Evolutionary conservation across 2,797 vertebrate species (phyloP).

Genomic region (Acipenser ruthenus): DNA sequence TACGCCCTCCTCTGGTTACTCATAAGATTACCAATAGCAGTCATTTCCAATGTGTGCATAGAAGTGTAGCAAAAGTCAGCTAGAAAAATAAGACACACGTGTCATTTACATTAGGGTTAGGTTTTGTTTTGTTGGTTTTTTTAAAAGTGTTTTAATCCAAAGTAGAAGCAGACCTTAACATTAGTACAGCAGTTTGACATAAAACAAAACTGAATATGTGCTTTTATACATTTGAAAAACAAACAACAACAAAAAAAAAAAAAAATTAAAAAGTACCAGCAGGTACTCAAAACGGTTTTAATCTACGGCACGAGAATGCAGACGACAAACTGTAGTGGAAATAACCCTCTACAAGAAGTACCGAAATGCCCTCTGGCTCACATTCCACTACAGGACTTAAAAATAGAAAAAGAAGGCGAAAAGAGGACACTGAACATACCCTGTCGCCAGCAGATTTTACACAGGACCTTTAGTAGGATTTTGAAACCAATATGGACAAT

Average conservation of each 20-base stretch:
- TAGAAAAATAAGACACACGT: background rate
- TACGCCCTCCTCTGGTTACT: too few relatives aligned
- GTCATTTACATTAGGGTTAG: background rate
- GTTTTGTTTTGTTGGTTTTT: slow-evolving; percentile 1
- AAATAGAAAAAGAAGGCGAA: too few relatives aligned
- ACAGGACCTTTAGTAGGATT: too few relatives aligned
- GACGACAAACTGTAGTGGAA: slow-evolving; percentile 10
- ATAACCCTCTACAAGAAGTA: slow-evolving; percentile 7
- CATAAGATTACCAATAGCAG: too few relatives aligned
- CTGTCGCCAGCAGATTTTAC: too few relatives aligned
- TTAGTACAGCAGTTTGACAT: slow-evolving; percentile 50
- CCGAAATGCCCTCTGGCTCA: background rate
- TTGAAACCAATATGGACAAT: too few relatives aligned
- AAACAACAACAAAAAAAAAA: slow-evolving; percentile 3
- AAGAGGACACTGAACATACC: too few relatives aligned
- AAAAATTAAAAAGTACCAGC: background rate
- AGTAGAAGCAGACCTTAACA: slow-evolving; percentile 55
- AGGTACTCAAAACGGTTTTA: background rate
- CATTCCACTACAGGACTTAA: slow-evolving; percentile 15
- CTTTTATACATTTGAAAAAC: slow-evolving; percentile 25
- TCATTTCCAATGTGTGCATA: too few relatives aligned
- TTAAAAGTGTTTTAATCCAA: slow-evolving; percentile 59
- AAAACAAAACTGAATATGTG: slow-evolving; percentile 20
- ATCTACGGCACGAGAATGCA: slow-evolving; percentile 4
- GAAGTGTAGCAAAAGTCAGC: too few relatives aligned